Conservation (phyloP, 1,140 invertebrate species). For the Latrodectus geometricus region DNA sequence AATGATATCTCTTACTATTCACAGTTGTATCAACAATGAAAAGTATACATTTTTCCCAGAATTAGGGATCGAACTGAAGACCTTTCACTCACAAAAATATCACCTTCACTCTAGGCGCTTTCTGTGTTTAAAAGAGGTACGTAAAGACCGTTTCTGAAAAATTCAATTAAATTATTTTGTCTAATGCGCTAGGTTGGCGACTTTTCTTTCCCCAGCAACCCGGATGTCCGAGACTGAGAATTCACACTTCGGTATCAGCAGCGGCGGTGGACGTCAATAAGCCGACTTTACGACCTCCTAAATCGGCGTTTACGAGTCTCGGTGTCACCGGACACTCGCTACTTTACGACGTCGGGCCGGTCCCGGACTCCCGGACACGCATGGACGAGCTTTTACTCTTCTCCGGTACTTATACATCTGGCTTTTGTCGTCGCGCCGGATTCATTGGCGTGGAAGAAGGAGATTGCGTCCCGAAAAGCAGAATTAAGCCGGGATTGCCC, state of each 20-base stretch:
- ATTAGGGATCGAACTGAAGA: too few relatives aligned
- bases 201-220: too few relatives aligned
- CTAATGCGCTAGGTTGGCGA: too few relatives aligned
- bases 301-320: conserved; percentile 58
- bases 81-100: too few relatives aligned
- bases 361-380: background rate
- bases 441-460: background rate
- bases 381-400: background rate
- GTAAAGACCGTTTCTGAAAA: too few relatives aligned
- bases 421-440: background rate
- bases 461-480: background rate
- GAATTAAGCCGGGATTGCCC: too few relatives aligned
- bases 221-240: background rate
- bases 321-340: conserved; percentile 51
- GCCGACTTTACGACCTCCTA: conserved; percentile 54
- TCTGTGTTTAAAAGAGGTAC: too few relatives aligned
- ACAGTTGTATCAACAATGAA: too few relatives aligned
- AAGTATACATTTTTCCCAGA: too few relatives aligned
- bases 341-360: conserved; percentile 37
- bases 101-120: too few relatives aligned
- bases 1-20: too few relatives aligned
- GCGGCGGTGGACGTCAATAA: conserved; percentile 26
- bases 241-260: background rate
- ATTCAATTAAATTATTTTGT: too few relatives aligned
- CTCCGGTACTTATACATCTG: background rate